These are phyloP conservation scores for Fulica atra DNA, from an alignment of 2,113 vertebrate genomes.

Conservation along the genomic window DNA sequence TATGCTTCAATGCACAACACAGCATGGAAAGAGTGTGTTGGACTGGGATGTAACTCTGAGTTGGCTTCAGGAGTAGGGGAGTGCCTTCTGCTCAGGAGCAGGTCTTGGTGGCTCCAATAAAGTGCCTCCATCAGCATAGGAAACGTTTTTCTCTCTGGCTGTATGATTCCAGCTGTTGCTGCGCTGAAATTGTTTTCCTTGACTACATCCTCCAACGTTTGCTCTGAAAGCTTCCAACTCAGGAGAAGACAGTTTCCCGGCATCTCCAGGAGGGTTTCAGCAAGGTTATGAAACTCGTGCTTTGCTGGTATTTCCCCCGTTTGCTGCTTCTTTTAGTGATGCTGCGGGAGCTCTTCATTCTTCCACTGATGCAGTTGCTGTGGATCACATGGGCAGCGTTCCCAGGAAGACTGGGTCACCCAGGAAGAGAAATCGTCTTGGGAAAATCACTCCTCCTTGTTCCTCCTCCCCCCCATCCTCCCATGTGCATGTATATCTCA, in stretches of 20 bases:
- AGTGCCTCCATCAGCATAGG: neutral
- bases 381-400: slow-evolving; percentile 65
- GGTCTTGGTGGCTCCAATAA: neutral
- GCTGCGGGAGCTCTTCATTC: slow-evolving; percentile 45
- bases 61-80: neutral
- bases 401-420: slow-evolving; percentile 63
- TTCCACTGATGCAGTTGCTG: slow-evolving; percentile 34
- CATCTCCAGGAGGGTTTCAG: neutral
- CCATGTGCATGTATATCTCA: neutral
- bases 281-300: slow-evolving; percentile 44
- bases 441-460: slow-evolving; percentile 69
- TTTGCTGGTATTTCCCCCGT: slow-evolving; percentile 53
- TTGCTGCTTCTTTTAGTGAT: slow-evolving; percentile 62
- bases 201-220: neutral
- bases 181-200: neutral
- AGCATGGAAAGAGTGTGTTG: neutral
- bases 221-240: neutral
- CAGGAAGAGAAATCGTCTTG: slow-evolving; percentile 71
- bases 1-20: neutral
- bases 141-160: neutral
- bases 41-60: neutral
- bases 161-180: neutral
- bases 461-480: neutral
- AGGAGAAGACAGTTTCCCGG: neutral
- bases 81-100: neutral